phyloP scores from a whole-genome alignment of 2,888 invertebrate genomes.

The Leptinotarsa juncta region DNA sequence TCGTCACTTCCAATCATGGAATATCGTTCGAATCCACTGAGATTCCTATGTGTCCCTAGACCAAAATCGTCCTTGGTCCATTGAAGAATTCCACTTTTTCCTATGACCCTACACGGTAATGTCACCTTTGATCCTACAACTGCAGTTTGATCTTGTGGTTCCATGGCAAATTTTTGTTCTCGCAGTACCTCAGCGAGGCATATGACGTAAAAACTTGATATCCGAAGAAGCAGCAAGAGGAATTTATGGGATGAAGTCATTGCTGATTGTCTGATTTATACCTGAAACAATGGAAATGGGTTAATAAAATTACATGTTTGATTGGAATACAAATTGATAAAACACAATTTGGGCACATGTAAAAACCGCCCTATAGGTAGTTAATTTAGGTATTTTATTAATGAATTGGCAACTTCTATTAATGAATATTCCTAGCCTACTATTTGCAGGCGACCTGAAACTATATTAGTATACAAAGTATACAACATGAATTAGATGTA shows the following conservation, averaged over 20 bases:
- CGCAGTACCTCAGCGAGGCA: constrained; percentile 61
- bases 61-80: constrained; percentile 99
- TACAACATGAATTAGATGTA: too few relatives aligned
- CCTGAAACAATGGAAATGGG: constrained; percentile 44
- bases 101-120: constrained; percentile 89
- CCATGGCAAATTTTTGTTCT: constrained; percentile 90
- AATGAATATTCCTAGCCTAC: too few relatives aligned
- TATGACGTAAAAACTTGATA: constrained; percentile 46
- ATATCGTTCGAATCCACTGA: constrained; percentile 93
- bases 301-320: too few relatives aligned
- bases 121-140: constrained; percentile 90
- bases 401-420: too few relatives aligned
- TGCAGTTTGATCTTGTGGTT: constrained; percentile 92
- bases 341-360: too few relatives aligned
- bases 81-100: constrained; percentile 89
- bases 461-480: too few relatives aligned
- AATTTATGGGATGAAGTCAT: constrained; percentile 62
- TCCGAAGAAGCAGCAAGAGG: constrained; percentile 61
- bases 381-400: too few relatives aligned
- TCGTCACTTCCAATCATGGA: constrained; percentile 96
- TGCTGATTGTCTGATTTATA: constrained; percentile 50
- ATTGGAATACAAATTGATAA: too few relatives aligned
- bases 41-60: constrained; percentile 88
- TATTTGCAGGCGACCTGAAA: too few relatives aligned
- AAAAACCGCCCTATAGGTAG: too few relatives aligned